Conservation (phyloP, 2,797 vertebrate species). For the Chiroxiphia lanceolata region DNA sequence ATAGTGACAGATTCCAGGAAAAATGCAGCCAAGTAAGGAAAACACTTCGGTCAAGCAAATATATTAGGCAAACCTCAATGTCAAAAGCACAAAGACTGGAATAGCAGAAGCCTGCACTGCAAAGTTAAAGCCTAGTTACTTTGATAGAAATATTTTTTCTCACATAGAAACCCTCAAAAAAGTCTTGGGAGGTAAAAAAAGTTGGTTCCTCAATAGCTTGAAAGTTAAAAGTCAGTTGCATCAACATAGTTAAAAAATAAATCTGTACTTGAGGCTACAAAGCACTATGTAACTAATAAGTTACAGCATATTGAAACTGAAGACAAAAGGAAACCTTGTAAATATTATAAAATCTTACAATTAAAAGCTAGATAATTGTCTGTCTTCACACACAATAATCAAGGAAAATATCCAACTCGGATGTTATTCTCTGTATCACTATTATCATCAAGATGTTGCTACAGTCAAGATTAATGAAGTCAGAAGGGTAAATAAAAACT, state of each 20-base stretch:
- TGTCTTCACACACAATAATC: neutral
- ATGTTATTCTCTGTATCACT: neutral
- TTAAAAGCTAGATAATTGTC: neutral
- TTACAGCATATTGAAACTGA: neutral
- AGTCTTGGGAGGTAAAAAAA: neutral
- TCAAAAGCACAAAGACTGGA: neutral
- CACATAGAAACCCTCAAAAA: neutral
- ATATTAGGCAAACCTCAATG: neutral
- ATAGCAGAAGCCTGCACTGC: neutral
- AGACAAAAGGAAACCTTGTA: neutral
- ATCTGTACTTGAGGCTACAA: neutral
- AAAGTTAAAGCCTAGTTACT: neutral
- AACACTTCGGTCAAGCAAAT: slow-evolving; percentile 13
- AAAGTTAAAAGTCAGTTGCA: neutral
- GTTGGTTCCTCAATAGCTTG: neutral
- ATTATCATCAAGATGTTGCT: neutral
- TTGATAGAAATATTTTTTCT: neutral
- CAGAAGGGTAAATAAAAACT: neutral
- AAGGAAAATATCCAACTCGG: neutral
- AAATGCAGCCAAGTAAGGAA: slow-evolving; percentile 39
- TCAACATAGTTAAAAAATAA: neutral
- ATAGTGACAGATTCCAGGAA: slow-evolving; percentile 18
- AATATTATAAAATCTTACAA: neutral
- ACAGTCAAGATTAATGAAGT: neutral
- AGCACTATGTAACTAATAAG: neutral